Conservation (phyloP, 2,113 vertebrate species). For the Mystacornis crossleyi region DNA sequence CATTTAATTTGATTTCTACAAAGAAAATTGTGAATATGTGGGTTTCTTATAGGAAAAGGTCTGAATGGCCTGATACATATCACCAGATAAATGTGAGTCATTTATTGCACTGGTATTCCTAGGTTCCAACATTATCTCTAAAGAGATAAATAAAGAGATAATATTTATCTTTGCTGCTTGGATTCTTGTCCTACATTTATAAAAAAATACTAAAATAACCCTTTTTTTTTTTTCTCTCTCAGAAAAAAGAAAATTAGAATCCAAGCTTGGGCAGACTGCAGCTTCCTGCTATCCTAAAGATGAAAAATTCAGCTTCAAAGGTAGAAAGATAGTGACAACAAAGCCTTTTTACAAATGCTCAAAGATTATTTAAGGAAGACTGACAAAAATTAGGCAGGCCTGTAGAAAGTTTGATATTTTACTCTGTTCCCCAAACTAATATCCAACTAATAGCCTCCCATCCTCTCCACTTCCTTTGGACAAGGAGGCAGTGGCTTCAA, state of each 20-base stretch:
- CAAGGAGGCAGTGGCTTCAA: neutral
- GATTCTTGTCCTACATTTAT: too few relatives aligned
- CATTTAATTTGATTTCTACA: neutral
- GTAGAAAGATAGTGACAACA: neutral
- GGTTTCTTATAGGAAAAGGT: neutral
- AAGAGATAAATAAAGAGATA: neutral
- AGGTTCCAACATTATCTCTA: neutral
- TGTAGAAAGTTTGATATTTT: neutral
- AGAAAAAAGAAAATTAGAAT: neutral
- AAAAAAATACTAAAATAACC: neutral
- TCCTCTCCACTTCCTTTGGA: neutral
- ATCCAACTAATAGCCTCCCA: neutral
- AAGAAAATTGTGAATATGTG: neutral
- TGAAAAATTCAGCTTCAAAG: neutral
- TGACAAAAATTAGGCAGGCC: rapidly evolving
- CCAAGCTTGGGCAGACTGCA: neutral
- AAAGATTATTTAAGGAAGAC: neutral
- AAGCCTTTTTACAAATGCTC: neutral
- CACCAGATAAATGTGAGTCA: neutral
- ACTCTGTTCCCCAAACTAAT: neutral
- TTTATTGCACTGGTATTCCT: neutral
- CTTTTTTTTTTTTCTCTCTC: neutral
- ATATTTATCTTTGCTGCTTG: neutral
- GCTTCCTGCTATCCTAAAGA: neutral
- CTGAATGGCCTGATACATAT: neutral